phyloP scores from a whole-genome alignment of 2,113 vertebrate species.

The Rhadina sibilatrix region DNA sequence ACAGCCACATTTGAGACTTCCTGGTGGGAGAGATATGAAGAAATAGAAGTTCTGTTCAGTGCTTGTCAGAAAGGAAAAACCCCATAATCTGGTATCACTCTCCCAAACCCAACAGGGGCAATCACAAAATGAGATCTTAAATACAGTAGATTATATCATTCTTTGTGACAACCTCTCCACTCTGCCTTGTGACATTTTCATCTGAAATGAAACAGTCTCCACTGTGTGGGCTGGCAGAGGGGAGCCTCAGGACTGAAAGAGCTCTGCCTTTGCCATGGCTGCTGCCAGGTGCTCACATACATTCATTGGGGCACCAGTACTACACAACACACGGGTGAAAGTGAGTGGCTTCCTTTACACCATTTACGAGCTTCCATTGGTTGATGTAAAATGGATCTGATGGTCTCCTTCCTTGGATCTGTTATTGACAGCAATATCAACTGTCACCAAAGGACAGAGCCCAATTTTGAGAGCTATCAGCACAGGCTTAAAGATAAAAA shows the following conservation, averaged over 20 bases:
- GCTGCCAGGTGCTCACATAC: background rate
- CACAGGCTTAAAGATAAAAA: background rate
- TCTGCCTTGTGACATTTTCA: background rate
- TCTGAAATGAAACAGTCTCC: background rate
- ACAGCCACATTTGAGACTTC: background rate
- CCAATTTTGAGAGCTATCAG: background rate
- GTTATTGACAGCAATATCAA: background rate
- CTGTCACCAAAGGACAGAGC: background rate
- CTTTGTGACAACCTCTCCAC: background rate
- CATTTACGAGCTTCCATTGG: background rate
- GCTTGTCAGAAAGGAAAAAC: background rate
- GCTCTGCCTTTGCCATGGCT: background rate
- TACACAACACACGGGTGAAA: accelerated
- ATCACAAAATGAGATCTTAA: background rate
- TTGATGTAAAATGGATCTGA: background rate
- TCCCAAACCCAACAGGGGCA: background rate
- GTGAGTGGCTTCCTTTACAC: background rate
- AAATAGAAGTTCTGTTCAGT: background rate
- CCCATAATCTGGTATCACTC: background rate
- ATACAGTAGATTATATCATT: background rate
- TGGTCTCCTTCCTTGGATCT: background rate
- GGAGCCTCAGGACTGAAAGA: background rate
- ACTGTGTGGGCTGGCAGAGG: background rate
- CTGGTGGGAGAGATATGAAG: background rate
- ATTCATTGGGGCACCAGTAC: accelerated